These are phyloP conservation scores for Coluber constrictor DNA, from an alignment of 2,797 vertebrate species.

Conservation along the genomic window DNA sequence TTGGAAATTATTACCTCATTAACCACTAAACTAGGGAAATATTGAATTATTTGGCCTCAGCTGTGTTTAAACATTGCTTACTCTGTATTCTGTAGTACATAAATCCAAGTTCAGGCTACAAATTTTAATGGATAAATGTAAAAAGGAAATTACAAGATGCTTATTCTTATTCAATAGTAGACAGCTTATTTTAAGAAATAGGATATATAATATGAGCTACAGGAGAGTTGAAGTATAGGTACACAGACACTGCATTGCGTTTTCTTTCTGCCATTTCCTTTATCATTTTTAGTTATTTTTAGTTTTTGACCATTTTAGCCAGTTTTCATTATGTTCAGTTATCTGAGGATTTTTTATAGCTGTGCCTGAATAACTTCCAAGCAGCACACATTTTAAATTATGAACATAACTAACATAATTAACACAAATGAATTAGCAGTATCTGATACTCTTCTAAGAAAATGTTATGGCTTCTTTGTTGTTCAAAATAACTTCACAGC, in stretches of 20 bases:
- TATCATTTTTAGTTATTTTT: constrained; percentile 42
- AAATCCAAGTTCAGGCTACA: constrained; percentile 38
- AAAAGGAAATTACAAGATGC: constrained; percentile 44
- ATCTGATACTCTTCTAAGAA: neutral
- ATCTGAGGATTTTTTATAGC: neutral
- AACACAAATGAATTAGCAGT: neutral
- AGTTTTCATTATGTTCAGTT: neutral
- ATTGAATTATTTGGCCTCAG: constrained; percentile 29
- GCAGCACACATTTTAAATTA: neutral
- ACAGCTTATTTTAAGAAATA: constrained; percentile 27
- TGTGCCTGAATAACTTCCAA: neutral
- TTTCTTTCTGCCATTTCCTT: constrained; percentile 28
- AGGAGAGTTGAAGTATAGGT: constrained; percentile 42
- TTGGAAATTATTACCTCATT: constrained; percentile 6
- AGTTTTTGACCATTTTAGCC: constrained; percentile 20
- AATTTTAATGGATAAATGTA: neutral
- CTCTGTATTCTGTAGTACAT: constrained; percentile 29
- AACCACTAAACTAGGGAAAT: constrained; percentile 16
- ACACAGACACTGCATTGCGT: constrained; percentile 38
- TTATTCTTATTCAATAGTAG: constrained; percentile 32
- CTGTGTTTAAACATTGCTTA: constrained; percentile 41
- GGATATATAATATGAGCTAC: constrained; percentile 47
- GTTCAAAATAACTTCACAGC: neutral
- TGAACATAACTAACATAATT: neutral
- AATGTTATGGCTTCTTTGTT: neutral